Evolutionary conservation across 2,797 vertebrate genomes (phyloP), one percentile per base, ranked within the genome.

Genomic region (Crenichthys baileyi): DNA sequence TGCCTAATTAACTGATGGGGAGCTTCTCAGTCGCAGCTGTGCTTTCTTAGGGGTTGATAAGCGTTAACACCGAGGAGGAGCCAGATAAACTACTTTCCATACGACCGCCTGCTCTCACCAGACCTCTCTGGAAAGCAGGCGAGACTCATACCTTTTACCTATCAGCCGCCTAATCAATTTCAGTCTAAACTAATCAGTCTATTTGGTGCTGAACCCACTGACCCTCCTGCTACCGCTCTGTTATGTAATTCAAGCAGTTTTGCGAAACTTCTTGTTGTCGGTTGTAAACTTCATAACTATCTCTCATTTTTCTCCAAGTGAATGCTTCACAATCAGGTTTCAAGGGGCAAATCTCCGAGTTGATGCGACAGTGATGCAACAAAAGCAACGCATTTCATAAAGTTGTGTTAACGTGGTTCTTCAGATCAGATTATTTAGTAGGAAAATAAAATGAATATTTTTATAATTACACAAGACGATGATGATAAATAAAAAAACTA

Each of bases 221-320:
- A 9, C 53, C 24, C 24, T 22, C 55, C 9, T 36, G 29, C 31
- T 63, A 18, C 44, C n/a, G 20, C 50, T 12, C 29, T 85, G 87
- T 95, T 94, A 93, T 92, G 93, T 93, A 94, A 95, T 83, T 1
- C 75, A 75, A 84, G 89, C 83, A 13, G 80, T 87, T 82, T 95
- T 95, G 94, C 89, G 93, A 95, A 95, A 95, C 93, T 91, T 70
- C 2, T 24, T 7, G 41, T 7, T 70, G 9, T 13, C 24, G 41
- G 67, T 46, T 15, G 12, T 24, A 46, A 46, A 44, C 65, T 46
- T 46, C 5, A 46, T 46, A 26, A 70, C 24, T 68, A 24, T 44
- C 26, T 16, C 26, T 61, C 60, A 31, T 29, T 61, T 61, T 29
- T 31, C 29, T 16, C 60, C 26, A 31, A 61, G 44, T 16, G 7